Base-by-base conservation (phyloP, 2,113 vertebrate species). In the Poecilia latipinna region DNA sequence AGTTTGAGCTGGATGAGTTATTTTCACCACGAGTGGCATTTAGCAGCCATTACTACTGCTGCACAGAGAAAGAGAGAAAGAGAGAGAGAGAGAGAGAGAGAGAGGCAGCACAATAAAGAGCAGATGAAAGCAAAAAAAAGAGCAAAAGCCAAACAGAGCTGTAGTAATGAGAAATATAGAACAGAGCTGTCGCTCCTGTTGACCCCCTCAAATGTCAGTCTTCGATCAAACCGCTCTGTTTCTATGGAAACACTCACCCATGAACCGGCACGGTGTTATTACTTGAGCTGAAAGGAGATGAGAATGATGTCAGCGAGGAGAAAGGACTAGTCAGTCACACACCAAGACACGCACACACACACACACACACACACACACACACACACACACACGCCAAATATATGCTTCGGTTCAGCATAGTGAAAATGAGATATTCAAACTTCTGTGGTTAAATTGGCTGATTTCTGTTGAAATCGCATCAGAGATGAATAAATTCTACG, bases 181-280 rank as follows among this genome's bases (percentile, higher is more conserved):
- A 68, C 57, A 57, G 68, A 65, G 75, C 31, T 26, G 33, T 71
- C 0, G 51, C 65, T 65, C 61, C 26, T 31, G 37, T 80, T 84
- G 79, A 88, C 85, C 82, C 75, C 39, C 72, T 75, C 22, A 90
- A 92, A 89, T 89, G 82, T 86, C 82, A 87, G 71, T 88, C 82
- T 81, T 91, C 73, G 79, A 88, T 91, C 82, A 88, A 77, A 75
- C 69, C 60, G 39, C 42, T 73, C 72, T 35, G 86, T 90, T 87
- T 81, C 90, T 86, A 90, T 4, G 70, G 86, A 86, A 75, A 93
- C 88, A 92, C 94, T 94, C 86, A 94, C 94, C 93, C 87, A 29
- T 91, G 82, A 73, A 78, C 68, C 35, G 85, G 80, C 44, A 82
- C 80, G 75, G 82, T 81, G 86, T 88, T 85, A 81, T 90, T 89